Evolutionary conservation across 1,140 invertebrate species (phyloP).

Genomic region (Drosophila watanabei): DNA sequence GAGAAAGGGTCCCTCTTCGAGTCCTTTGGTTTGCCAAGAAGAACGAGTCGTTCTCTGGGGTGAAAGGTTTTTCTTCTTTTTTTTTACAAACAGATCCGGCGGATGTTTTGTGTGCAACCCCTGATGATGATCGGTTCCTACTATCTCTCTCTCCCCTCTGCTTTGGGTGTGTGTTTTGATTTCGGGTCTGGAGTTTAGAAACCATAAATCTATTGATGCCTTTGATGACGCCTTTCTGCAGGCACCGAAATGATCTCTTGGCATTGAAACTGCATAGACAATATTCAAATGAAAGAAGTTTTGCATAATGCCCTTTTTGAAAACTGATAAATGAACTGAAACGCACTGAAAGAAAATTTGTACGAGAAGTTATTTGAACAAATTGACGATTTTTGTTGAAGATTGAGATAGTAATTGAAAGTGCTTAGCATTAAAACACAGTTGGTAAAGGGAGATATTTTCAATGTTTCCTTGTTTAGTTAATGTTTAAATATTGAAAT

Average conservation of each 20-base stretch:
- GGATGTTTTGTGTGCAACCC: slow-evolving; percentile 58
- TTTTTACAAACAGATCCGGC: slow-evolving; percentile 14
- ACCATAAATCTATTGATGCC: slow-evolving; percentile 83
- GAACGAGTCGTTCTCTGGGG: slow-evolving; percentile 19
- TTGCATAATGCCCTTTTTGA: slow-evolving; percentile 64
- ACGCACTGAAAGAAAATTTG: slow-evolving; percentile 24
- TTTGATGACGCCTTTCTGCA: slow-evolving; percentile 79
- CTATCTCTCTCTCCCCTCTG: slow-evolving; percentile 18
- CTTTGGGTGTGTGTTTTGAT: slow-evolving; percentile 72
- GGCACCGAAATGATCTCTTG: slow-evolving; percentile 77
- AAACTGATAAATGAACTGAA: neutral
- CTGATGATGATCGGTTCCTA: slow-evolving; percentile 30
- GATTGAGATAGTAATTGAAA: neutral
- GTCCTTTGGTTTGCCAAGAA: slow-evolving; percentile 69
- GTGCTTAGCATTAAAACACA: neutral
- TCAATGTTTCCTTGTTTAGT: neutral
- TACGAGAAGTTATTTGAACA: neutral
- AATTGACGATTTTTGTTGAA: neutral
- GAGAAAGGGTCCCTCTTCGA: slow-evolving; percentile 26
- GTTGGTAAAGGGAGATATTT: no score
- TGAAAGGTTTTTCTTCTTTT: slow-evolving; percentile 30
- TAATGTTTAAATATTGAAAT: neutral
- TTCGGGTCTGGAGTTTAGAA: slow-evolving; percentile 76
- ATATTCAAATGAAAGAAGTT: slow-evolving; percentile 63
- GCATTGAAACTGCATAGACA: slow-evolving; percentile 59